Percentiles rank a stretch among this genome's conserved stretches.
Evolutionary conservation across 2,113 vertebrate genomes (phyloP).

Genomic region (Carassius carassius): DNA sequence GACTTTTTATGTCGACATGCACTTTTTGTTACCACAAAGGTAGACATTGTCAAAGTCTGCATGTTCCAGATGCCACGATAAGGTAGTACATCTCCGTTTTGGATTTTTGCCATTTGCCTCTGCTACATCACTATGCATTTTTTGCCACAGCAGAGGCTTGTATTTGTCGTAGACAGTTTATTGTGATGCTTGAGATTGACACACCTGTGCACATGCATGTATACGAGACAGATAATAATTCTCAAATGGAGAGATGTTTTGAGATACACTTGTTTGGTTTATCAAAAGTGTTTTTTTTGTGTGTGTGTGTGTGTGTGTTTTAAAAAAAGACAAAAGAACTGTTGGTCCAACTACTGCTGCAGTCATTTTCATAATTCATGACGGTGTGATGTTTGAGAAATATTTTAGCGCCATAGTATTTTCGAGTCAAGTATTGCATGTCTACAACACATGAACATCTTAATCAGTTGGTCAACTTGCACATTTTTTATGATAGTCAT

Average conservation of each 20-base stretch:
- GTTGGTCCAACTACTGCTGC: conserved; percentile 17
- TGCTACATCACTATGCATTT: not conserved
- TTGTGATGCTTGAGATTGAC: conserved; percentile 24
- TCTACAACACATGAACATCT: not conserved
- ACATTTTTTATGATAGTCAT: not conserved
- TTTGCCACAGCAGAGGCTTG: not conserved
- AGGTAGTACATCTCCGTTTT: conserved; percentile 20
- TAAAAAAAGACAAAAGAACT: not conserved
- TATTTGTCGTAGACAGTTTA: conserved; percentile 24
- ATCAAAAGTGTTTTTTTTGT: no score
- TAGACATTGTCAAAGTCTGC: conserved; percentile 30
- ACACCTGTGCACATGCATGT: conserved; percentile 39
- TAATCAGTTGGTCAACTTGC: not conserved
- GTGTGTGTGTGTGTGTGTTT: no score
- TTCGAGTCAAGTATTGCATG: conserved; percentile 9
- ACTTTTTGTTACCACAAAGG: not conserved
- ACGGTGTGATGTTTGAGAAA: conserved; percentile 39
- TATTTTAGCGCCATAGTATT: conserved; percentile 40
- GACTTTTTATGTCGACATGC: not conserved
- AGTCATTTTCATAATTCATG: conserved; percentile 62
- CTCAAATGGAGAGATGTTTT: not conserved
- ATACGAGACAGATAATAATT: not conserved
- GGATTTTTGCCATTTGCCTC: not conserved
- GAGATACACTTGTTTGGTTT: not conserved
- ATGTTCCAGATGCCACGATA: not conserved